These are phyloP conservation scores for Ageneiosus marmoratus DNA, from an alignment of 2,113 vertebrate species.

Conservation along the genomic window DNA sequence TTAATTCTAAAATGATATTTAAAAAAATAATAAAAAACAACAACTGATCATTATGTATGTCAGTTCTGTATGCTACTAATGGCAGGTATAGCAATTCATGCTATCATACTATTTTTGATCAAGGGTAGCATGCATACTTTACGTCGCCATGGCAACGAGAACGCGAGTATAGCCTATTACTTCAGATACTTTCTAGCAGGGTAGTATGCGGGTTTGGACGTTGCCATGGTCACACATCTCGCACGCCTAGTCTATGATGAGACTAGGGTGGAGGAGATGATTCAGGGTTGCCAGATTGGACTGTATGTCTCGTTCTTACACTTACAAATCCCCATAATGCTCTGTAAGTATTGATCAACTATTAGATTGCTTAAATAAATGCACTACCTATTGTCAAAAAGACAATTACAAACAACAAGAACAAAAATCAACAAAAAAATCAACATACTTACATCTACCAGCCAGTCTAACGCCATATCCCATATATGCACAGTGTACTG, in stretches of 20 bases:
- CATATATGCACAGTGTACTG: too few relatives aligned
- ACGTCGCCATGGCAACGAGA: neutral
- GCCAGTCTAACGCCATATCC: too few relatives aligned
- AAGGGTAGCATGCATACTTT: neutral
- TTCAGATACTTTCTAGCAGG: neutral
- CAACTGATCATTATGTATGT: too few relatives aligned
- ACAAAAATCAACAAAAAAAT: too few relatives aligned
- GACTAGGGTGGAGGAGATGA: neutral
- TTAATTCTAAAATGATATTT: neutral
- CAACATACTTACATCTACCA: too few relatives aligned
- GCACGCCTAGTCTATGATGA: slow-evolving; percentile 1
- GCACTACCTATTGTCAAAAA: too few relatives aligned
- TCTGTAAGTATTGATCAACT: too few relatives aligned
- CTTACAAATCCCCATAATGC: too few relatives aligned
- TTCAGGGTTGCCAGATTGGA: slow-evolving; percentile 5
- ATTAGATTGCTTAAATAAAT: too few relatives aligned
- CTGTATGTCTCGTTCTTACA: too few relatives aligned
- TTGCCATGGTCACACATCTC: slow-evolving; percentile 18
- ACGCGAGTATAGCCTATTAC: neutral
- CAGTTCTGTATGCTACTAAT: neutral
- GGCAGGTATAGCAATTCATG: neutral
- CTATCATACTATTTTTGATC: neutral
- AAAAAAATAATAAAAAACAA: too few relatives aligned
- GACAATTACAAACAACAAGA: too few relatives aligned
- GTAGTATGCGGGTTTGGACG: slow-evolving; percentile 9